Evolutionary conservation across 2,797 vertebrate genomes (phyloP), one percentile per base, ranked within the genome.

Genomic region (Picus viridis): DNA sequence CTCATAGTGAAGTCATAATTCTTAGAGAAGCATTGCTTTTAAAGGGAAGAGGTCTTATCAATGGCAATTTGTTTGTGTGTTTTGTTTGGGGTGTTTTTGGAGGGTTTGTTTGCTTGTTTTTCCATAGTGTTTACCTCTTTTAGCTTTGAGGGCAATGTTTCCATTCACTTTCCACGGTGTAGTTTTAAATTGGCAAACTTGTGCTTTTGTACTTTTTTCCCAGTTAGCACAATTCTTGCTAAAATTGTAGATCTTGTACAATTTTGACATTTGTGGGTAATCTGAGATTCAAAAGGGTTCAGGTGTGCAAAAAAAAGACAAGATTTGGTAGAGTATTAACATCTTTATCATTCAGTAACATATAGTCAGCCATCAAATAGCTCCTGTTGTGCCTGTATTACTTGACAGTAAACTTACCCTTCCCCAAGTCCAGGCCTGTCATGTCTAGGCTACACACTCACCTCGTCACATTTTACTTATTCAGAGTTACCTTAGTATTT

Each of bases 1-100:
- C 29, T 61, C 10, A 0, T 10, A 7, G 43, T 53, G n/a, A 51
- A 59, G 30, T 47, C 2, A 0, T 1, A 2, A 1, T 11, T 10
- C 24, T 77, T 22, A 18, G 18, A 49, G 73, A 49, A 83, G 59
- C 5, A 6, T 27, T 76, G 63, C 24, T 59, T 43, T 68, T 62
- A 17, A 45, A 64, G 69, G 32, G 41, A 43, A 9, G 15, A 47
- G 13, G 7, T 19, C 12, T 71, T 39, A 12, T 20, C 18, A 5
- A 1, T 53, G 54, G 16, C 12, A 7, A 0, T 29, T 26, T 15
- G 17, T 30, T 64, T 58, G 26, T 36, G 5, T 47, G 4, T 12
- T 30, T 29, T 43, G 10, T 22, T 39, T 54, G 22, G 51, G 27
- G 9, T 34, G 10, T 20, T 27, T 77, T 43, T 29, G 12, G 41